Conservation (phyloP, 2,797 vertebrate genomes). For the Tamandua tetradactyla region DNA sequence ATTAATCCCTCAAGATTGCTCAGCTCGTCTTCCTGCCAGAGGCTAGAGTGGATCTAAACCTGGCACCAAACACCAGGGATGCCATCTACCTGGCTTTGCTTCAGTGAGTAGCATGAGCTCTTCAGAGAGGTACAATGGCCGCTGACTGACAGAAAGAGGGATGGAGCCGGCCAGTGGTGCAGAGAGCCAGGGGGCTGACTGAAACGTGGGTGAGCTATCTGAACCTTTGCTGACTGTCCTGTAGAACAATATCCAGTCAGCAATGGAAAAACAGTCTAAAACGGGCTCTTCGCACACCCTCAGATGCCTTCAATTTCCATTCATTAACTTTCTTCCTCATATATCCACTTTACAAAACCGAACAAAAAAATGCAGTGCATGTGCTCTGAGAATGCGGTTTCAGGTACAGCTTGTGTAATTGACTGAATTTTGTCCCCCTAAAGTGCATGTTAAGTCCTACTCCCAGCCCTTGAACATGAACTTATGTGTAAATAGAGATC, state of each 20-base stretch:
- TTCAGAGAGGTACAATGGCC: neutral
- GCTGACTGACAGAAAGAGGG: neutral
- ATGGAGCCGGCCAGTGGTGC: neutral
- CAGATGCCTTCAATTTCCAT: neutral
- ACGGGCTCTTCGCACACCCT: neutral
- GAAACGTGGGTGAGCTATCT: neutral
- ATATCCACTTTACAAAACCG: neutral
- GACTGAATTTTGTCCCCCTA: no score
- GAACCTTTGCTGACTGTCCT: neutral
- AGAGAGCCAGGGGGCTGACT: neutral
- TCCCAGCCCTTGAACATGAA: no score
- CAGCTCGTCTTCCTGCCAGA: neutral
- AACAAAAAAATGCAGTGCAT: neutral
- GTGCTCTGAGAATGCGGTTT: conserved; percentile 34
- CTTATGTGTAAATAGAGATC: no score
- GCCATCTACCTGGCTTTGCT: neutral
- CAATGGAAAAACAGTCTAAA: no score
- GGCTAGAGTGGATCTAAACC: neutral
- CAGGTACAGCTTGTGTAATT: neutral
- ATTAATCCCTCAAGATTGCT: neutral
- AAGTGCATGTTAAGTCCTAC: no score
- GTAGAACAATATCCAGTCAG: neutral
- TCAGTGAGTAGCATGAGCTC: neutral
- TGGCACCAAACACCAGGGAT: neutral
- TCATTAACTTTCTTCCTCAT: neutral